Percentiles rank a stretch among this genome's conserved stretches.
These are phyloP conservation scores for Spongilla lacustris DNA, from an alignment of 37 sponge, comb jelly and placozoan species.

Conservation along the genomic window DNA sequence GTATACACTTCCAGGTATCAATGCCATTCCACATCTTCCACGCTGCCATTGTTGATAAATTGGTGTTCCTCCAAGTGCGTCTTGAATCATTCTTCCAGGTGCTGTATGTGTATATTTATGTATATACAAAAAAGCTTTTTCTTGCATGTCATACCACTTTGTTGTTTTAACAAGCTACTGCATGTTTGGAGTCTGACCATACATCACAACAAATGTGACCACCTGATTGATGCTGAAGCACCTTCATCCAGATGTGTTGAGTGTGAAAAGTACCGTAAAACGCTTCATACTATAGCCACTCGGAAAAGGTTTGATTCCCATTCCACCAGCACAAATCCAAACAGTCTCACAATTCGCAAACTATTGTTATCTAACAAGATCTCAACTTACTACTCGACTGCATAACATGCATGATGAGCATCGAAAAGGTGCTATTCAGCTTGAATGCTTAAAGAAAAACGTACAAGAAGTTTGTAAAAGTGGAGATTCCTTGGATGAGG, in stretches of 20 bases:
- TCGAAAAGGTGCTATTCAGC: background rate
- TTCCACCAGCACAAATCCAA: background rate
- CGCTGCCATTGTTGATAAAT: too few species aligned
- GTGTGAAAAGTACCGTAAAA: background rate
- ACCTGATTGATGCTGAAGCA: background rate
- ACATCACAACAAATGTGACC: conserved; percentile 3
- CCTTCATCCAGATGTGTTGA: conserved; percentile 4
- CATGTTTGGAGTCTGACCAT: background rate
- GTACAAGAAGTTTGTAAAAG: background rate
- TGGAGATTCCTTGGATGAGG: background rate
- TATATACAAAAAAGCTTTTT: too few species aligned
- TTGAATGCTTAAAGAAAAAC: background rate
- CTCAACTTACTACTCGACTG: background rate
- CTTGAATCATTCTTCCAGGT: too few species aligned
- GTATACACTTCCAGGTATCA: too few species aligned
- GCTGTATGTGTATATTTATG: too few species aligned
- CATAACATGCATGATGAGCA: conserved; percentile 5
- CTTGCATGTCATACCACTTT: too few species aligned
- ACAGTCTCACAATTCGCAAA: conserved; percentile 12
- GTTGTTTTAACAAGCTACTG: too few species aligned
- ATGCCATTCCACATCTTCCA: too few species aligned
- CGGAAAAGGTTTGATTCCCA: background rate
- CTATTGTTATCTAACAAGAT: background rate
- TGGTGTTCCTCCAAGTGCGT: too few species aligned
- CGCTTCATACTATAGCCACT: conserved; percentile 13